Percentiles rank a stretch among this genome's conserved stretches.
Conservation (phyloP, 1,140 invertebrate species). For the Zophobas morio region DNA sequence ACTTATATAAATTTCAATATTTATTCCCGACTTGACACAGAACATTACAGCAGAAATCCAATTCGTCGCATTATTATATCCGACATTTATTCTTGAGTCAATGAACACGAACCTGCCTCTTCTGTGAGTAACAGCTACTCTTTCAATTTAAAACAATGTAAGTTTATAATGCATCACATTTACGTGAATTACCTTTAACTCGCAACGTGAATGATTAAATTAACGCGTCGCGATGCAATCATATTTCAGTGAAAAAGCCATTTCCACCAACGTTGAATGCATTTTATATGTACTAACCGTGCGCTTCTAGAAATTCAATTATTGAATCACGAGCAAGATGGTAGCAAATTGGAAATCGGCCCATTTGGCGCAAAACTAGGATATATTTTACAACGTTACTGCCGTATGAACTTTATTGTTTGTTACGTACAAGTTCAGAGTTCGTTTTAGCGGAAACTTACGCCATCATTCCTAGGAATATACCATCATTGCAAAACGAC, state of each 20-base stretch:
- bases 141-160: background rate
- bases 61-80: no score
- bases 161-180: background rate
- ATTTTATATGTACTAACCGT: background rate
- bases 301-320: slow-evolving; percentile 12
- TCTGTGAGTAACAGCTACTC: no score
- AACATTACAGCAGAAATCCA: no score
- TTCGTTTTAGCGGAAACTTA: slow-evolving; percentile 30
- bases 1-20: no score
- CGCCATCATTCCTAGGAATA: slow-evolving; percentile 8
- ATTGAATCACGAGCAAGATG: background rate
- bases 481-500: background rate
- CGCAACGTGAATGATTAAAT: background rate
- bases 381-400: slow-evolving; percentile 23
- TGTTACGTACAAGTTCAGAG: slow-evolving; percentile 18
- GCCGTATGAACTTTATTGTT: slow-evolving; percentile 34
- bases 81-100: no score
- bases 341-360: slow-evolving; percentile 2
- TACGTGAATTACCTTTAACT: background rate
- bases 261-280: background rate
- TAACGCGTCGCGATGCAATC: slow-evolving; percentile 13
- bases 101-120: no score
- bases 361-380: slow-evolving; percentile 20
- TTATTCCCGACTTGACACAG: no score
- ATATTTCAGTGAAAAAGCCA: background rate